These are phyloP conservation scores for Penaeus vannamei DNA, from an alignment of 1,140 invertebrate genomes.

Conservation along the genomic window DNA sequence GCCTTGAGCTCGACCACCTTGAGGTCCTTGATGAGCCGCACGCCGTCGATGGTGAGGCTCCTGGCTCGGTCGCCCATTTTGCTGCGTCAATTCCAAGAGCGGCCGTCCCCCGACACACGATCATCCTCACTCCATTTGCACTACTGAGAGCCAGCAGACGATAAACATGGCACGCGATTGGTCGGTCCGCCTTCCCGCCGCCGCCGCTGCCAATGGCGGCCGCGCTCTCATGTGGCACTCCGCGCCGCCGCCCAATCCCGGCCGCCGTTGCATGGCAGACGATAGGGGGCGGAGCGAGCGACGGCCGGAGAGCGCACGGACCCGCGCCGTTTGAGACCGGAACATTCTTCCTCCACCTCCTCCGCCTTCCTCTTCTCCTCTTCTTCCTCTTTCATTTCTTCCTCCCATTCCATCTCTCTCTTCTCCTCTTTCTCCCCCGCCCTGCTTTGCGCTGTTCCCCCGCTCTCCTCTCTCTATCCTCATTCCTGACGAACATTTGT, in stretches of 20 bases:
- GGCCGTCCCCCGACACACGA: slow-evolving; percentile 47
- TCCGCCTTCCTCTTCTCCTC: background rate
- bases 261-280: slow-evolving; percentile 6
- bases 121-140: slow-evolving; percentile 65
- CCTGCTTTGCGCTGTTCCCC: background rate
- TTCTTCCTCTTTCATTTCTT: background rate
- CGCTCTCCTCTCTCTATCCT: background rate
- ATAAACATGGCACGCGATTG: slow-evolving; percentile 62
- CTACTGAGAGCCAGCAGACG: slow-evolving; percentile 63
- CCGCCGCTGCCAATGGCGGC: slow-evolving; percentile 34
- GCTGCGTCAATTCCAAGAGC: slow-evolving; percentile 58
- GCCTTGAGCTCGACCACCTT: slow-evolving; percentile 76
- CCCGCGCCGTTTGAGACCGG: background rate
- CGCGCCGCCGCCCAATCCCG: slow-evolving; percentile 39
- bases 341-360: background rate
- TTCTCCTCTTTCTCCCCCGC: background rate
- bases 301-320: slow-evolving; percentile 16
- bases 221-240: slow-evolving; percentile 55
- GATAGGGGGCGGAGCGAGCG: slow-evolving; percentile 29
- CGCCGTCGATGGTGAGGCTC: slow-evolving; percentile 61
- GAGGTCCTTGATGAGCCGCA: slow-evolving; percentile 69
- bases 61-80: slow-evolving; percentile 64
- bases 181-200: slow-evolving; percentile 57
- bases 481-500: background rate
- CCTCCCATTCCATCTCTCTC: too few relatives aligned